Evolutionary conservation across 2,113 vertebrate genomes (phyloP).

Genomic region (Colinus virginianus): DNA sequence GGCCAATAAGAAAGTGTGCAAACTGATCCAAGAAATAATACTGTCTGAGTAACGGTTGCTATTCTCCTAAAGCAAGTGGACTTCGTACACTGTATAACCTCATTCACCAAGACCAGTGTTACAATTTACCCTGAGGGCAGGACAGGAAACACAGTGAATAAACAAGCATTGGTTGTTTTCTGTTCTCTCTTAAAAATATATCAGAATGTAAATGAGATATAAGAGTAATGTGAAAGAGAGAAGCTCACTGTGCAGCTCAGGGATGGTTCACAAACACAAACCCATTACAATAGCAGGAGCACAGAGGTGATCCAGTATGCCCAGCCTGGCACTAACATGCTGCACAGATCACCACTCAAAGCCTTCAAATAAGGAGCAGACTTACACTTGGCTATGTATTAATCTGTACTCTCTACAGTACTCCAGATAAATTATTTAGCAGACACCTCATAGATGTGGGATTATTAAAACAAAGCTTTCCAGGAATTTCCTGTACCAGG

Average conservation of each 20-base stretch:
- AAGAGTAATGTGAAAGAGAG: not conserved
- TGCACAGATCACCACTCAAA: not conserved
- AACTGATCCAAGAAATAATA: not conserved
- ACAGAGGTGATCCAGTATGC: not conserved
- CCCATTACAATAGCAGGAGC: not conserved
- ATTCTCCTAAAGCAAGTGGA: not conserved
- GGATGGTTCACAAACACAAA: not conserved
- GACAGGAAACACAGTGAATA: not conserved
- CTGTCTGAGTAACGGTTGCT: not conserved
- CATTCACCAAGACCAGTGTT: not conserved
- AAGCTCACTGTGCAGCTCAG: not conserved
- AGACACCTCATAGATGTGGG: not conserved
- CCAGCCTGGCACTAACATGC: not conserved
- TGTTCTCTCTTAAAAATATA: not conserved
- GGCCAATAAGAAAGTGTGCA: not conserved
- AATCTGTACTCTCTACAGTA: not conserved
- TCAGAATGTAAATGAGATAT: not conserved
- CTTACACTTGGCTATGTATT: not conserved
- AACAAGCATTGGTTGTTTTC: not conserved
- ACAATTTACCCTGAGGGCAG: not conserved
- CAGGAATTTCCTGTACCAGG: not conserved
- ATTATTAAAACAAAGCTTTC: not conserved
- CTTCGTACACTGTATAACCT: not conserved
- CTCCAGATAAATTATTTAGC: not conserved
- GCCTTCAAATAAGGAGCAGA: not conserved